Evolutionary conservation across 2,113 vertebrate genomes (phyloP).

Genomic region (Pogona vitticeps): DNA sequence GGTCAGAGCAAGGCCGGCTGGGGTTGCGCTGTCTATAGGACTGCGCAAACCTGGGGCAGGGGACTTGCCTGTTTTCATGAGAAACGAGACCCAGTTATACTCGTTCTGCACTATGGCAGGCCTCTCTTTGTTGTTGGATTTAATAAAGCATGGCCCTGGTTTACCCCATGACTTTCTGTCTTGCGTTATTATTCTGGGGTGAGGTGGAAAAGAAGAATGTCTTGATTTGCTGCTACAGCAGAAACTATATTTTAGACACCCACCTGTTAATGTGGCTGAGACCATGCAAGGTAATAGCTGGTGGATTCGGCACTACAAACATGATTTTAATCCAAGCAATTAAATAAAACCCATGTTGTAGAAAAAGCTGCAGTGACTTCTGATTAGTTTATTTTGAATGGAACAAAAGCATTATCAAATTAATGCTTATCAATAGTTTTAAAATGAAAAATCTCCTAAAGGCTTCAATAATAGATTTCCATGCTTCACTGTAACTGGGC

Average conservation of each 20-base stretch:
- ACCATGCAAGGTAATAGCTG: not conserved
- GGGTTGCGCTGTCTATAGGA: no score
- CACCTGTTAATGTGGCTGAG: not conserved
- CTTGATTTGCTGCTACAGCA: not conserved
- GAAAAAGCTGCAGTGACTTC: not conserved
- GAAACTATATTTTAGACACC: not conserved
- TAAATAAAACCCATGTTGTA: not conserved
- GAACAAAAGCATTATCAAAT: not conserved
- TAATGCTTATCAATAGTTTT: not conserved
- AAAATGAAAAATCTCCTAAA: not conserved
- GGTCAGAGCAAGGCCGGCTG: no score
- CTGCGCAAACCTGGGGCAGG: no score
- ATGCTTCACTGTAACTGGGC: not conserved
- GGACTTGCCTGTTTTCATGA: no score
- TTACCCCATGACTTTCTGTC: no score
- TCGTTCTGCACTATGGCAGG: no score
- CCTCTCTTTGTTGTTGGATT: no score
- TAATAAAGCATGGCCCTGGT: no score
- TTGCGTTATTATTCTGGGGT: no score
- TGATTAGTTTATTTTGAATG: not conserved
- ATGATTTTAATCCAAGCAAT: conserved; percentile 9
- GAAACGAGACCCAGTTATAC: no score
- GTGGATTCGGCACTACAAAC: not conserved
- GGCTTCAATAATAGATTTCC: not conserved
- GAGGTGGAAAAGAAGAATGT: not conserved